phyloP scores from a whole-genome alignment of 2,113 vertebrate species.

The Gallinago paraguaiae region DNA sequence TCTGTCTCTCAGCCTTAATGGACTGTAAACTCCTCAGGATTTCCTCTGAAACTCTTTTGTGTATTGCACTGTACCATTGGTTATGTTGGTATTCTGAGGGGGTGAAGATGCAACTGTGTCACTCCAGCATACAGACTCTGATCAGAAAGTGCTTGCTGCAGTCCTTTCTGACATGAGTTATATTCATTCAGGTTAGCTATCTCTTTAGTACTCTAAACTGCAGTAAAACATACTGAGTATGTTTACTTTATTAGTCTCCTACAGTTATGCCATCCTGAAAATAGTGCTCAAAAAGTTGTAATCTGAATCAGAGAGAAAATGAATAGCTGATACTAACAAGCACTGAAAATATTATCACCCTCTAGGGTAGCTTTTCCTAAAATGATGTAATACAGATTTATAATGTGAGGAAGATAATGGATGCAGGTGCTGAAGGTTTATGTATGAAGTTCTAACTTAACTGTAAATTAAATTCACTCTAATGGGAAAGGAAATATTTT shows the following conservation, averaged over 20 bases:
- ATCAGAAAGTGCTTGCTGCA: not conserved
- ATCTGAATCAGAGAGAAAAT: not conserved
- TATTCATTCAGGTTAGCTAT: not conserved
- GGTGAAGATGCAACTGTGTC: not conserved
- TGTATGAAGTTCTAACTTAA: not conserved
- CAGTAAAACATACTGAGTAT: not conserved
- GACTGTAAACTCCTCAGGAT: not conserved
- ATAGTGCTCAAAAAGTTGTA: not conserved
- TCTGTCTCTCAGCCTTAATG: not conserved
- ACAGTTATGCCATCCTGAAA: not conserved
- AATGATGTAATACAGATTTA: not conserved
- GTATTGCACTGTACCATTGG: not conserved
- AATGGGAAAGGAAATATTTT: slow-evolving; percentile 49
- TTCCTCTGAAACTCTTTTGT: not conserved
- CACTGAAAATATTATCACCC: not conserved
- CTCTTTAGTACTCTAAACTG: not conserved
- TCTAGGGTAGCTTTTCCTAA: not conserved
- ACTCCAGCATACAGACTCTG: not conserved
- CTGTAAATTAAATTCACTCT: slow-evolving; percentile 32
- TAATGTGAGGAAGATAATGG: not conserved
- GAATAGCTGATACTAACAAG: not conserved
- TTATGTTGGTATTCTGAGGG: not conserved
- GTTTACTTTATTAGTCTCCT: not conserved
- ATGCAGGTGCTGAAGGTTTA: not conserved
- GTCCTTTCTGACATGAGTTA: not conserved